Evolutionary conservation across 2,113 vertebrate species (phyloP).

Genomic region (Sylvilagus bachmani): DNA sequence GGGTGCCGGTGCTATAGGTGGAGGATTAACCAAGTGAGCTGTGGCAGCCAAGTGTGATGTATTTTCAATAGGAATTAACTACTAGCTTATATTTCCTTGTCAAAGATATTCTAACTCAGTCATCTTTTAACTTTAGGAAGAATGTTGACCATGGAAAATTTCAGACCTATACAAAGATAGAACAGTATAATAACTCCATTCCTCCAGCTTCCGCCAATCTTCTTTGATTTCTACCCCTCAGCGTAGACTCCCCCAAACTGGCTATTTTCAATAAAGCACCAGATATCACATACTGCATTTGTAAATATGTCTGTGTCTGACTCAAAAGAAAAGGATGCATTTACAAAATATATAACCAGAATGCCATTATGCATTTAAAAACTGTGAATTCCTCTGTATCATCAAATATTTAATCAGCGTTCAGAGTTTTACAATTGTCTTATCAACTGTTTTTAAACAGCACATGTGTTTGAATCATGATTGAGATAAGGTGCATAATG

Average conservation of each 20-base stretch:
- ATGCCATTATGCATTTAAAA: conserved; percentile 34
- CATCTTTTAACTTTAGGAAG: conserved; percentile 15
- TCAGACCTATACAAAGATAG: conserved; percentile 18
- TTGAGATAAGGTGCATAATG: neutral
- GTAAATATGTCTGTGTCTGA: conserved; percentile 38
- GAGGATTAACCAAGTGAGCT: too few relatives aligned
- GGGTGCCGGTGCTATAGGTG: too few relatives aligned
- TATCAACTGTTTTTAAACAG: neutral
- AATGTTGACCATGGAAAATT: neutral
- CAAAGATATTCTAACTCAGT: neutral
- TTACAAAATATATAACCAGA: neutral
- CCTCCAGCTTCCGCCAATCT: neutral
- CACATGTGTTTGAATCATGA: neutral
- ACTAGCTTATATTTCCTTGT: conserved; percentile 28
- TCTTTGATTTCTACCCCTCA: neutral
- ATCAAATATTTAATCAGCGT: neutral
- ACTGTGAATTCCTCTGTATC: conserved; percentile 15
- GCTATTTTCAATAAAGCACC: conserved; percentile 36
- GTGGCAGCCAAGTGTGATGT: neutral
- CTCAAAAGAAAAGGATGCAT: neutral
- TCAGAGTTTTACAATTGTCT: conserved; percentile 16
- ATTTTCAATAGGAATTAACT: conserved; percentile 45
- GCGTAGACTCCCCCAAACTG: neutral
- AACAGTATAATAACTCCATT: neutral
- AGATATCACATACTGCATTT: neutral